Evolutionary conservation across 2,888 invertebrate genomes (phyloP), one percentile per base, ranked within the genome.

Genomic region (Pyrgus malvae): DNA sequence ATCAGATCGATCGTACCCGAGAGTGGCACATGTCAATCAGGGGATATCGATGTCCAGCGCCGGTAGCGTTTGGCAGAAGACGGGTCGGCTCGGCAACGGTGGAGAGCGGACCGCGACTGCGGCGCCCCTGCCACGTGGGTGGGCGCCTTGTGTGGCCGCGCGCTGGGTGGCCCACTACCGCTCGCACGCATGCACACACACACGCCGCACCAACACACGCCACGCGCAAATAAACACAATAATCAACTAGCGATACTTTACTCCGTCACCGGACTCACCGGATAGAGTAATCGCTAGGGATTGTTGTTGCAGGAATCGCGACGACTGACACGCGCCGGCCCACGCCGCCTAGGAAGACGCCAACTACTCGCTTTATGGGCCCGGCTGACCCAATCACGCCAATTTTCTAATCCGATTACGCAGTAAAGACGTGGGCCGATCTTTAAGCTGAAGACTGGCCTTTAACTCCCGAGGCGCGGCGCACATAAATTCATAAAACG

Each of bases 231-330:
- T 86, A 88, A 86, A 87, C 86, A 89, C 87, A 87, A 89, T 86
- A 83, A 88, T 87, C 87, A 88, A 83, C 87, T 81, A 83, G 84
- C 86, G 86, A 87, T 88, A 89, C 87, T 84, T 83, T 80, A 85
- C 83, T 81, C 83, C 83, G 85, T 86, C 88, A 85, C 86, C 84
- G 86, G 88, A 87, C 86, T 86, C 88, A 84, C 86, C 84, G 87
- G 88, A 87, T 87, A 88, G 87, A 86, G 83, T 83, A 79, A 86
- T 87, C 81, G 78, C 78, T 78, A 71, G 76, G 59, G 68, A 80
- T 83, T 82, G 83, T 81, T 83, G 80, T 61, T 59, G 63, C 63
- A 50, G 61, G 59, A 40, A 61, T 58, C 81, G 69, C 70, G 17
- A 35, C 76, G 76, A 75, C 76, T 78, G 87, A 84, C 84, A 82